Evolutionary conservation across 2,888 invertebrate genomes (phyloP), one percentile per base, ranked within the genome.

Genomic region (Antheraea yamamai): DNA sequence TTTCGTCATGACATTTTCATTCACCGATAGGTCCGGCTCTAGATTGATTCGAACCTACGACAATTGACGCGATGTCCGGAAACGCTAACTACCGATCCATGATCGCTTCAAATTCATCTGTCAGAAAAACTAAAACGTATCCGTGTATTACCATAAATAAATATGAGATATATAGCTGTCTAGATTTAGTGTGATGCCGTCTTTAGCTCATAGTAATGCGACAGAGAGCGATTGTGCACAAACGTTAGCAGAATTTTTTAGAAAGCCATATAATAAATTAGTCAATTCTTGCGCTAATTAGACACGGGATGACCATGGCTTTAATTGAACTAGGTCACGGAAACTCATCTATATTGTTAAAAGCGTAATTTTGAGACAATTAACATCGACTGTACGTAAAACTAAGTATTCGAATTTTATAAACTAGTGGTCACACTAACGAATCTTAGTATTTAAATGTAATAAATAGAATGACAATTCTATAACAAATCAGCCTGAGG

Each of bases 401-500:
- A 26, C 26, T 26, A 16, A 16, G 26, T 14, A 20, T 20, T 4
- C 26, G 12, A 30, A 35, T 4, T 68, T 30, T 26, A 66, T 18
- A 58, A 70, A 74, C 58, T 61, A 75, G 39, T 71, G 20, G 72
- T 68, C 58, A 16, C 73, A 35, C 64, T 55, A 75, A 72, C 23
- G 75, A 74, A 75, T 75, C n/a, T 75, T 64, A 64, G 72, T 75
- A 75, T 75, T 58, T 73, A 73, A 77, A 75, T 78, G 72, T 79
- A 78, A 77, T 76, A 78, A 78, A 77, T 74, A 78, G 84, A 85
- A 84, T 85, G 88, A 87, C 85, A 86, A 88, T 88, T 87, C 86
- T 87, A 89, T 89, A 88, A 85, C 85, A 85, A 90, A 88, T 88
- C 84, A 81, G 83, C 84, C 85, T 83, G 81, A 81, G 75, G 78